Percentiles rank a stretch among this genome's conserved stretches.
Conservation (phyloP, 2,113 vertebrate genomes). For the Strix uralensis region DNA sequence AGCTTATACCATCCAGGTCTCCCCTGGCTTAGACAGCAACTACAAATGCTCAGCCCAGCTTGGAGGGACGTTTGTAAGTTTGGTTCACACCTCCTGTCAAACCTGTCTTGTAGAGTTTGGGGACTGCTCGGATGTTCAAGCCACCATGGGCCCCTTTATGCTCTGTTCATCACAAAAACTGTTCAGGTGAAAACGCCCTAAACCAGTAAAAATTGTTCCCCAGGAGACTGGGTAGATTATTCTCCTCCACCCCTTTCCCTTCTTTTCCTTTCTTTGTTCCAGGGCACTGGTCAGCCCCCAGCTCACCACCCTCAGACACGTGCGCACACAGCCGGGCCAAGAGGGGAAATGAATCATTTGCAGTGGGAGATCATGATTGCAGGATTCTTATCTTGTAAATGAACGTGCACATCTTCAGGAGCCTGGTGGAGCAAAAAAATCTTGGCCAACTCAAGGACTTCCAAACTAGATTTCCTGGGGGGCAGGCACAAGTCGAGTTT, state of each 20-base stretch:
- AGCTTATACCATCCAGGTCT: neutral
- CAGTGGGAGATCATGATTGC: neutral
- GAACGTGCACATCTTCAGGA: neutral
- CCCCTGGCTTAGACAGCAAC: neutral
- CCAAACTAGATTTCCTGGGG: neutral
- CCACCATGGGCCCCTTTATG: neutral
- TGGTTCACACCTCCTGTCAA: neutral
- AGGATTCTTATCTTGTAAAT: constrained; percentile 12
- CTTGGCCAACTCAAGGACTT: neutral
- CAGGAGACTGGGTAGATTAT: neutral
- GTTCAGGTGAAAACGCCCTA: neutral
- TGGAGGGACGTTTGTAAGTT: neutral
- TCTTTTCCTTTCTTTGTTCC: constrained; percentile 21
- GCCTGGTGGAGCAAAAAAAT: neutral
- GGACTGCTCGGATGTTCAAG: neutral
- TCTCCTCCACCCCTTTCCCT: neutral
- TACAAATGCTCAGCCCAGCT: neutral
- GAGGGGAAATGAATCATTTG: constrained; percentile 44
- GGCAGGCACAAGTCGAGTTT: neutral
- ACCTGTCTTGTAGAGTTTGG: neutral
- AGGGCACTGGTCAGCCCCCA: neutral
- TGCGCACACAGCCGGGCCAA: fast-evolving
- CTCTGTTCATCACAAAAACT: neutral
- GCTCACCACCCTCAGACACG: neutral
- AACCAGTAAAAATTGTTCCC: neutral